phyloP scores from a whole-genome alignment of 2,888 invertebrate species.

The Himalopsyche japonica region DNA sequence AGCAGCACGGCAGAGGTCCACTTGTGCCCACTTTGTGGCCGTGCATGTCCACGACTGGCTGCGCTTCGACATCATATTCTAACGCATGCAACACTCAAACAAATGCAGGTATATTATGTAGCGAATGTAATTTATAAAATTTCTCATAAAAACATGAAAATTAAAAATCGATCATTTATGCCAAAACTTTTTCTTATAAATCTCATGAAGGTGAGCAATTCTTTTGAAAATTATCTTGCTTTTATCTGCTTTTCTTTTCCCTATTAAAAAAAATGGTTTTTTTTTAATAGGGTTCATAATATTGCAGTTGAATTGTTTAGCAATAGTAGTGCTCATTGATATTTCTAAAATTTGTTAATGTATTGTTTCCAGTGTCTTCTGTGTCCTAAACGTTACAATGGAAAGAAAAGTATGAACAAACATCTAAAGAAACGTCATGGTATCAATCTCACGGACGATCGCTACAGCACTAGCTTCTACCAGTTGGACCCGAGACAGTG shows the following conservation, averaged over 20 bases:
- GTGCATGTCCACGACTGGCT: slow-evolving; percentile 48
- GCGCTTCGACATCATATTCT: slow-evolving; percentile 56
- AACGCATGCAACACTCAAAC: slow-evolving; percentile 55
- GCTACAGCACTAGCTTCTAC: slow-evolving; percentile 48
- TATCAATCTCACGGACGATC: slow-evolving; percentile 45
- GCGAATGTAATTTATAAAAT: too few species aligned
- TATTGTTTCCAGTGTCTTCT: slow-evolving; percentile 54
- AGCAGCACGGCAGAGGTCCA: slow-evolving; percentile 47
- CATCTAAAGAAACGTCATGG: slow-evolving; percentile 56
- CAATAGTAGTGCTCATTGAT: too few species aligned
- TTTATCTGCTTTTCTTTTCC: too few species aligned
- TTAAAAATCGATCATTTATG: too few species aligned
- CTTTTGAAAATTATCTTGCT: too few species aligned
- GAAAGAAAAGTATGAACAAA: slow-evolving; percentile 53
- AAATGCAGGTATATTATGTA: slow-evolving; percentile 51
- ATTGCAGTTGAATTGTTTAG: background rate
- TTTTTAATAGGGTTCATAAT: background rate
- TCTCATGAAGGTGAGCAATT: too few species aligned
- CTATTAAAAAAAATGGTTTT: background rate
- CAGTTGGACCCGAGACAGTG: slow-evolving; percentile 54
- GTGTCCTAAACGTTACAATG: slow-evolving; percentile 57
- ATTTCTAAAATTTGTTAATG: too few species aligned
- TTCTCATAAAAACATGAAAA: too few species aligned
- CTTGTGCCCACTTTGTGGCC: slow-evolving; percentile 56
- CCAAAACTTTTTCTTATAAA: too few species aligned